These are phyloP conservation scores for Gibbula magus DNA, from an alignment of 2,888 invertebrate species.

Conservation along the genomic window DNA sequence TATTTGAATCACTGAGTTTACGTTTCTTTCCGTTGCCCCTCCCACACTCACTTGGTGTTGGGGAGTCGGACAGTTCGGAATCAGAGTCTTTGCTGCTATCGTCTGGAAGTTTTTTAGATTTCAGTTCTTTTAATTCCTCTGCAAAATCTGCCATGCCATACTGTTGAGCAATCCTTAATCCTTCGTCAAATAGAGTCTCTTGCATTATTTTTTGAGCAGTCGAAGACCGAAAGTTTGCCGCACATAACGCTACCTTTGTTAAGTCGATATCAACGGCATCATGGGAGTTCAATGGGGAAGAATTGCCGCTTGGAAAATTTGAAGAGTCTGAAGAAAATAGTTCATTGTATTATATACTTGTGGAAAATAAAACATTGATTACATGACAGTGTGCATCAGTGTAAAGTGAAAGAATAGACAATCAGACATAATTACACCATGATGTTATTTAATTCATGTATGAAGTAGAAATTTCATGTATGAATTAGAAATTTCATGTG, in stretches of 20 bases:
- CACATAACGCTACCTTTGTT: constrained; percentile 14
- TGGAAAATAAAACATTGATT: background rate
- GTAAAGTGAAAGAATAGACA: background rate
- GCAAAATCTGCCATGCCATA: constrained; percentile 73
- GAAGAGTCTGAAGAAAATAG: background rate
- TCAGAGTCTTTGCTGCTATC: constrained; percentile 6
- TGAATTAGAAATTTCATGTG: background rate
- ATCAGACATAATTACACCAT: background rate
- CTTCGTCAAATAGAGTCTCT: constrained; percentile 76
- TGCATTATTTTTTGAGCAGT: constrained; percentile 23
- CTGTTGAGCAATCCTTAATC: constrained; percentile 76
- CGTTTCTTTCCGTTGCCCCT: background rate
- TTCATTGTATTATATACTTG: background rate
- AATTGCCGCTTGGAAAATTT: constrained; percentile 26
- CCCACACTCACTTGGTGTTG: background rate
- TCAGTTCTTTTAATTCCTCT: constrained; percentile 63
- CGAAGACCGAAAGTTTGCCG: background rate
- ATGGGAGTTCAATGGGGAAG: constrained; percentile 29
- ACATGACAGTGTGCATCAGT: background rate
- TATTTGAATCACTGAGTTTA: background rate
- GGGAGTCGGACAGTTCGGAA: background rate
- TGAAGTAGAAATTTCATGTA: background rate
- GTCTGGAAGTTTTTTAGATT: constrained; percentile 33
- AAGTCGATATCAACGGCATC: constrained; percentile 25
- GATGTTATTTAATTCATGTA: background rate